Base-by-base conservation (phyloP, 2,113 vertebrate species). In the Pedionomus torquatus region DNA sequence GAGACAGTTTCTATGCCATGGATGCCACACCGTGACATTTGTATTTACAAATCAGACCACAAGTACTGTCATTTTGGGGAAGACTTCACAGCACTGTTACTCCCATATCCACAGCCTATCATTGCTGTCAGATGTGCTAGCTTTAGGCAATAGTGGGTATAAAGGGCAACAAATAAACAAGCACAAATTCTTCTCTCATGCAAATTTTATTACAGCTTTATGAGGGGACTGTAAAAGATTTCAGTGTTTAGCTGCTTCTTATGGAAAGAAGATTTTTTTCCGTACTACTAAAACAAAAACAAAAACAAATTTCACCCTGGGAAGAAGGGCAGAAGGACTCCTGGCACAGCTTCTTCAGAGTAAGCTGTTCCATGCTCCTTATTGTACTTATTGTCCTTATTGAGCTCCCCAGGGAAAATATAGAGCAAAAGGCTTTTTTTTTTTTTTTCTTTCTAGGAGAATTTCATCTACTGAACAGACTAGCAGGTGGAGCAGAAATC, bases 151-250 rank as follows among this genome's bases (percentile, higher is more conserved):
- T 3, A 79, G 68, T 8, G 60, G 83, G 60, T 83, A 86, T n/a
- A 96, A 87, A 92, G 75, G 90, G 80, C 66, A 96, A 63, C 69
- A 77, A 95, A 94, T 70, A 95, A 94, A 94, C 51, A 88, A 91
- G 35, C 37, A 78, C 18, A 83, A n/a, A 78, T 93, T 88, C 91
- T 88, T 95, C 83, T 90, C n/a, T 86, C 88, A 84, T 92, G 85
- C 76, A 81, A 87, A 90, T 95, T 95, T 81, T 89, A 89, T 95
- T 96, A 74, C 51, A 75, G 79, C 65, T 86, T 60, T 71, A 71
- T 66, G 43, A 51, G 51, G 44, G 33, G 26, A 35, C 51, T 90
- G 51, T 61, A 83, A 88, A 93, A 92, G 19, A 46, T 80, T 78
- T 94, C 70, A 83, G 46, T 72, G 63, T 80, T 88, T 93, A 94